Conservation (phyloP, 2,113 vertebrate species). For the Seriola quinqueradiata region DNA sequence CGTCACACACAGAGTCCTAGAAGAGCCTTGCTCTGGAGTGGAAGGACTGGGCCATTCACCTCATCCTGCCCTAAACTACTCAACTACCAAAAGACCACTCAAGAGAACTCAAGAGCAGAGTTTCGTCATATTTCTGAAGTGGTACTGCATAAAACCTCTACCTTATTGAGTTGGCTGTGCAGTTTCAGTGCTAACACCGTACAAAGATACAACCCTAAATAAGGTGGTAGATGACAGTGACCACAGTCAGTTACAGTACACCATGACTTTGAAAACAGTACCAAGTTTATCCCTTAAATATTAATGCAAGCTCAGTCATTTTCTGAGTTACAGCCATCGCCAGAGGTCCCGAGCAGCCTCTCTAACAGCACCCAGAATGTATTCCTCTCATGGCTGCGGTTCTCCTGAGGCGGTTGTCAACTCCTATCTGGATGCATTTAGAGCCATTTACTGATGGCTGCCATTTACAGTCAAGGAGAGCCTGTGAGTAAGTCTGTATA, state of each 20-base stretch:
- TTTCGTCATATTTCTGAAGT: constrained; percentile 81
- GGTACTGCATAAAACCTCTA: constrained; percentile 55
- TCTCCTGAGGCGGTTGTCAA: constrained; percentile 64
- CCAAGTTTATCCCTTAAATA: constrained; percentile 56
- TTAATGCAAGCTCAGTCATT: constrained; percentile 56
- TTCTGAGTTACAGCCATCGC: constrained; percentile 39
- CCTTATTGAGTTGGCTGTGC: constrained; percentile 43
- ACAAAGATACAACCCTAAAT: constrained; percentile 7
- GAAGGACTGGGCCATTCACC: constrained; percentile 79
- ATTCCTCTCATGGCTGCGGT: constrained; percentile 39
- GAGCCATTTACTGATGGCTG: constrained; percentile 54
- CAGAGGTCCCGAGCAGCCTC: constrained; percentile 19
- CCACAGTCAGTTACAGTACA: constrained; percentile 6
- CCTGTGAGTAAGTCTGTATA: constrained; percentile 9
- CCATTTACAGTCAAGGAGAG: constrained; percentile 50
- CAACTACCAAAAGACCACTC: constrained; percentile 80
- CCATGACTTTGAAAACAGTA: constrained; percentile 38
- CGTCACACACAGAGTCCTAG: constrained; percentile 65
- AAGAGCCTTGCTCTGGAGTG: constrained; percentile 72
- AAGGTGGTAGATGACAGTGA: constrained; percentile 7
- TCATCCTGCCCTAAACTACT: constrained; percentile 75
- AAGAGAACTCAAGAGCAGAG: constrained; percentile 72
- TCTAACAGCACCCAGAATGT: constrained; percentile 47
- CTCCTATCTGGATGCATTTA: constrained; percentile 54
- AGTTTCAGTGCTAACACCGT: constrained; percentile 22